phyloP scores from a whole-genome alignment of 2,888 invertebrate genomes.

The Cryptocheilus praepositus region DNA sequence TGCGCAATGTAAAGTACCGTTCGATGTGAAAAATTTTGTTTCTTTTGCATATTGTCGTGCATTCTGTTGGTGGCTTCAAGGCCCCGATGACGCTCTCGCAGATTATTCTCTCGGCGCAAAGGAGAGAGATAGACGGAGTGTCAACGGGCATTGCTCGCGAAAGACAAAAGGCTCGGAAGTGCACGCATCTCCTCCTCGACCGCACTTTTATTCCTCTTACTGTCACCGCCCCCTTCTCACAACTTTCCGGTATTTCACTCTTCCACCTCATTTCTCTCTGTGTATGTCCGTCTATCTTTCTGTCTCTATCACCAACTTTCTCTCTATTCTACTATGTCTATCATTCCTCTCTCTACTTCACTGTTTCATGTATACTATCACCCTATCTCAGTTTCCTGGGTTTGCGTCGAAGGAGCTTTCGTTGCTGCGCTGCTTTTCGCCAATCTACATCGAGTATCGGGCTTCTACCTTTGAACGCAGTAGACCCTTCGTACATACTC shows the following conservation, averaged over 20 bases:
- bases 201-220: conserved; percentile 27
- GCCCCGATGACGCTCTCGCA: conserved; percentile 25
- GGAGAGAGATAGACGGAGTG: conserved; percentile 5
- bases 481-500: conserved; percentile 53
- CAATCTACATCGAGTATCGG: conserved; percentile 65
- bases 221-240: conserved; percentile 12
- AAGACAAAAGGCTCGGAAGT: conserved; percentile 37
- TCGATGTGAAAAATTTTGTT: conserved; percentile 13
- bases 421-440: conserved; percentile 74
- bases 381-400: conserved; percentile 66
- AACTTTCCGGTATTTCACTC: conserved; percentile 2
- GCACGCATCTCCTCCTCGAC: conserved; percentile 48
- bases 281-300: conserved; percentile 50
- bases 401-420: conserved; percentile 72
- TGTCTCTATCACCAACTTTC: conserved; percentile 17
- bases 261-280: conserved; percentile 65
- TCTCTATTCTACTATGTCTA: conserved; percentile 25
- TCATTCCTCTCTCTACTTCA: conserved; percentile 35
- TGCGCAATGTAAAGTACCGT: conserved; percentile 6
- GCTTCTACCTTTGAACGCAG: conserved; percentile 55
- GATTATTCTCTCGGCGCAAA: conserved; percentile 27
- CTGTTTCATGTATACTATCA: conserved; percentile 50
- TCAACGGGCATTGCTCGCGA: conserved; percentile 21
- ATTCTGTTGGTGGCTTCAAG: conserved; percentile 27
- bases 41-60: background rate